Evolutionary conservation across 2,113 vertebrate species (phyloP).

Genomic region (Psittacus erithacus): DNA sequence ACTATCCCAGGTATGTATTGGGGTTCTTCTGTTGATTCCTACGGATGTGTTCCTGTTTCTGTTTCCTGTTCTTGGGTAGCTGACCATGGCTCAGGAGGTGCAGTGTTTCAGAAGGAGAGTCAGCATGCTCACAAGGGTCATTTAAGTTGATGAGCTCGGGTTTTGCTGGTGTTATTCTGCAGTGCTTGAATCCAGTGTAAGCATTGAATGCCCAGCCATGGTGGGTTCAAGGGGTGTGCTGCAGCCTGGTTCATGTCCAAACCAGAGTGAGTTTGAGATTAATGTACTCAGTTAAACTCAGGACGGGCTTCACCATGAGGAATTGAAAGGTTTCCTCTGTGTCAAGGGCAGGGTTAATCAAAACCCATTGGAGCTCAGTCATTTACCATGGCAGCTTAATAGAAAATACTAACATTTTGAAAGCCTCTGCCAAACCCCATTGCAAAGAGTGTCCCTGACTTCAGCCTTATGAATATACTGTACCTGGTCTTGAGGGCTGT

Average conservation of each 20-base stretch:
- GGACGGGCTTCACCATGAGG: neutral
- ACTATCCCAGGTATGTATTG: neutral
- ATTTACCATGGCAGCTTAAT: neutral
- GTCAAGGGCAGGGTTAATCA: neutral
- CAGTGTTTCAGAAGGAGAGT: neutral
- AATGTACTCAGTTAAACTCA: neutral
- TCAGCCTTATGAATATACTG: neutral
- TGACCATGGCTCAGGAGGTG: neutral
- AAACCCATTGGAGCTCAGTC: neutral
- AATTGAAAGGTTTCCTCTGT: neutral
- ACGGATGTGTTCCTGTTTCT: neutral
- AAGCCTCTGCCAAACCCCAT: neutral
- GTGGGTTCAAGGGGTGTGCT: neutral
- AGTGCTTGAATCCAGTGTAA: neutral
- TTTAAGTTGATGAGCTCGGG: neutral
- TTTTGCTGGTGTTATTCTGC: neutral
- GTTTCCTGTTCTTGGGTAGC: neutral
- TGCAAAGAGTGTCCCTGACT: neutral
- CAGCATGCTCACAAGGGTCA: neutral
- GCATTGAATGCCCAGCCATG: neutral
- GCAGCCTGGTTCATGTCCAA: neutral
- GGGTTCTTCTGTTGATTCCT: neutral
- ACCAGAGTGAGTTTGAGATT: neutral
- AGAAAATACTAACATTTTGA: neutral
- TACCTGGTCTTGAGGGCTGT: neutral